A percentile compares a stretch with the other conserved stretches of the same genome.
These are phyloP conservation scores for Cyrtorhinus lividipennis DNA, from an alignment of 1,140 invertebrate species.

Conservation along the genomic window DNA sequence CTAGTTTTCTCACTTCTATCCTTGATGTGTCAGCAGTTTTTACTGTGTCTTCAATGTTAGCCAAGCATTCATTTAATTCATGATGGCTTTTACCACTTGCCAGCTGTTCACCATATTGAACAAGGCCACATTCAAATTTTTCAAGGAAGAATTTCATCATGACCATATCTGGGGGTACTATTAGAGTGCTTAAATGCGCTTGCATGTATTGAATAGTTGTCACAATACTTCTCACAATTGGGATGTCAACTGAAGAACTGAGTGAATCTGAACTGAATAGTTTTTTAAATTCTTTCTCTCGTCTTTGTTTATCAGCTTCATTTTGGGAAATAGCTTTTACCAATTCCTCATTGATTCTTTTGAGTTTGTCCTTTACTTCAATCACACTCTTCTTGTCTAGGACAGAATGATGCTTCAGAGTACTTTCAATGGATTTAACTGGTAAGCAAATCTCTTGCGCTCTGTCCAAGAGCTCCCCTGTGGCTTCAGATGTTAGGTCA, in stretches of 20 bases:
- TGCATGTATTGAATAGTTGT: conserved; percentile 6
- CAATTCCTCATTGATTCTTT: conserved; percentile 1
- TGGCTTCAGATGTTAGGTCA: conserved; percentile 10
- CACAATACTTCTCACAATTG: conserved; percentile 7
- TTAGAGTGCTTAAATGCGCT: neutral
- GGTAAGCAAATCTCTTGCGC: conserved; percentile 6
- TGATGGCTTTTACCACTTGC: neutral
- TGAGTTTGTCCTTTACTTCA: conserved; percentile 5
- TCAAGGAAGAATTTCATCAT: neutral
- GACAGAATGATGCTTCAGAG: neutral
- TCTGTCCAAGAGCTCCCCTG: neutral
- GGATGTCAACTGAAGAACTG: conserved; percentile 7
- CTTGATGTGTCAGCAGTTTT: neutral
- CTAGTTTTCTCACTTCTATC: conserved; percentile 7
- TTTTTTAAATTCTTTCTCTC: conserved; percentile 13
- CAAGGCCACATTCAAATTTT: conserved; percentile 5
- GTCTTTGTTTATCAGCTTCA: neutral
- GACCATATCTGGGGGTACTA: neutral
- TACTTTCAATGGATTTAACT: conserved; percentile 8
- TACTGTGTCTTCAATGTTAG: neutral
- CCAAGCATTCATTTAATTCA: neutral
- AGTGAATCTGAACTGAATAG: conserved; percentile 11
- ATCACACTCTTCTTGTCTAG: neutral
- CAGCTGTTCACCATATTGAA: conserved; percentile 1
- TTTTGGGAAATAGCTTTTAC: neutral